Base-by-base conservation (phyloP, 1,140 invertebrate species). In the Steinernema khuongi region DNA sequence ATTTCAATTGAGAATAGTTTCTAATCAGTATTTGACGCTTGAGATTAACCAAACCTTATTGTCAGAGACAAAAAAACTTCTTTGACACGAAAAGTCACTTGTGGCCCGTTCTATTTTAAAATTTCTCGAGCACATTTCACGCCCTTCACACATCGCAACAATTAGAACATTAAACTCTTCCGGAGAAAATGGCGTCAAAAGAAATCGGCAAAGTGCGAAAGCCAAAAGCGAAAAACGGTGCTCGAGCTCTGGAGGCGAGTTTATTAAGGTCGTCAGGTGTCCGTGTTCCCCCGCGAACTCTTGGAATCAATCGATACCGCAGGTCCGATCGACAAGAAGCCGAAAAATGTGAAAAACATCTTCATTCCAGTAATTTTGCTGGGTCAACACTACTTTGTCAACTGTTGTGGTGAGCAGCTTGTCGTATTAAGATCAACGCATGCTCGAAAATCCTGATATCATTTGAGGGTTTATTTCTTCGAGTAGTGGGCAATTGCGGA, bases 261-360 rank as follows among this genome's bases (percentile, higher is more conserved):
- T 60, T 60, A 60, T 60, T 22, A 7, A 22, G 2, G 19, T 22
- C 19, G 50, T 60, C 50, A 60, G 50, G 50, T 60, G 50, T 60
- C 50, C 50, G 4, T n/a, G 7, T n/a, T 7, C 36, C 36, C 36
- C 36, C 7, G 7, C n/a, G 7, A 7, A 7, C 36, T 41, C 36
- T 41, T 60, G 50, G 50, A 60, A 26, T 7, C 50, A 26, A 60
- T 60, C 50, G 22, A 60, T 60, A 60, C 11, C 50, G 19, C 7
- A 11, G 50, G 26, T 60, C 50, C 7, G 50, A 22, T 60, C 19
- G 7, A 60, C 7, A 60, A 60, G 50, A 60, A n/a, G n/a, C n/a
- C n/a, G n/a, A n/a, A n/a, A n/a, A n/a, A n/a, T n/a, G 50, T 60
- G 50, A 60, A 60, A 60, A 60, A 60, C 50, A 60, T 22, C 50